A percentile compares a stretch with the other conserved stretches of the same genome.
Evolutionary conservation across 2,888 invertebrate species (phyloP).

Genomic region (Hartigia nigra): DNA sequence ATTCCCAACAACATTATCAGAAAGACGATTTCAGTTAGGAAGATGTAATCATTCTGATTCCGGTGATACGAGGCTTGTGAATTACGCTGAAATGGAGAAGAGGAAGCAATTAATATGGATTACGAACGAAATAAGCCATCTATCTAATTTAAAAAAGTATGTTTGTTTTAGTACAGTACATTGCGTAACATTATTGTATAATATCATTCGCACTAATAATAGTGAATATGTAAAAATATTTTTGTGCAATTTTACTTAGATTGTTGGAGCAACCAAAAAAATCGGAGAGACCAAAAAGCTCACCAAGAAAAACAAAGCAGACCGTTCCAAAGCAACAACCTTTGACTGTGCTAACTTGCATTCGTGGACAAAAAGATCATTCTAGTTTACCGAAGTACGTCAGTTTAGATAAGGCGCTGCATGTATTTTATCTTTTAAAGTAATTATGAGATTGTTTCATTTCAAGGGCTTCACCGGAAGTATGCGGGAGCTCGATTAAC

Average conservation of each 20-base stretch:
- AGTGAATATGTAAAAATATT: slow-evolving; percentile 1
- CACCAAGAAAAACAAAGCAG: slow-evolving; percentile 35
- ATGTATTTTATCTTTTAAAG: slow-evolving; percentile 2
- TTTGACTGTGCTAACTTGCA: slow-evolving; percentile 18
- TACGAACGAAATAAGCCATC: slow-evolving; percentile 70
- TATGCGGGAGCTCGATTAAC: slow-evolving; percentile 34
- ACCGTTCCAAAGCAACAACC: slow-evolving; percentile 26
- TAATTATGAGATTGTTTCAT: slow-evolving; percentile 4
- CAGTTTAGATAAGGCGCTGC: neutral
- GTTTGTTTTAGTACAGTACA: slow-evolving; percentile 12
- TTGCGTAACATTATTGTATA: neutral
- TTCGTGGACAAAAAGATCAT: slow-evolving; percentile 22
- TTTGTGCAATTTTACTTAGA: slow-evolving; percentile 26
- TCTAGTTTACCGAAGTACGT: slow-evolving; percentile 14
- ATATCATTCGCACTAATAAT: neutral
- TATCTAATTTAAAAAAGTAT: slow-evolving; percentile 68
- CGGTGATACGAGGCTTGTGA: slow-evolving; percentile 54
- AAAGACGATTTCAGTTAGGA: slow-evolving; percentile 63
- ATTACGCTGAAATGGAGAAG: slow-evolving; percentile 68
- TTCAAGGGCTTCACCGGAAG: slow-evolving; percentile 27
- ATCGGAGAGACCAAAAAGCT: slow-evolving; percentile 37
- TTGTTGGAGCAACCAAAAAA: slow-evolving; percentile 58
- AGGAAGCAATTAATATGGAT: slow-evolving; percentile 71
- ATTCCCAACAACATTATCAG: slow-evolving; percentile 66
- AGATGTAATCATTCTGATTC: slow-evolving; percentile 49